phyloP scores from a whole-genome alignment of 1,140 invertebrate species.

The Paracyclopina nana region DNA sequence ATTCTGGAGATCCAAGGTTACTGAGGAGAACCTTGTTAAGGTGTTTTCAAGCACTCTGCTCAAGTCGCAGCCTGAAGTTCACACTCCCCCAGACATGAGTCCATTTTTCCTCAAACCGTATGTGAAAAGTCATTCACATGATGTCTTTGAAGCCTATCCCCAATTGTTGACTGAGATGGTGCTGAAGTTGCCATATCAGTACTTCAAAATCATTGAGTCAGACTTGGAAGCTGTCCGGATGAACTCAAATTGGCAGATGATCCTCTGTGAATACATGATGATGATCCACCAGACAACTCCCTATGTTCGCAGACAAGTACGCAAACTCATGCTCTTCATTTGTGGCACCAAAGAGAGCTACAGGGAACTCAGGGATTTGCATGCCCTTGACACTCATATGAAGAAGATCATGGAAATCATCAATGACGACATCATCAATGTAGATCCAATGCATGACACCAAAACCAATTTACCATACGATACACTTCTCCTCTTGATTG shows the following conservation, averaged over 20 bases:
- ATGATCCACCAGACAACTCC: slow-evolving; percentile 38
- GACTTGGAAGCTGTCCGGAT: neutral
- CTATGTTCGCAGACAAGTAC: slow-evolving; percentile 33
- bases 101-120: slow-evolving; percentile 86
- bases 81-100: slow-evolving; percentile 72
- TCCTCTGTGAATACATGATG: slow-evolving; percentile 93
- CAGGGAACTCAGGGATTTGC: slow-evolving; percentile 71
- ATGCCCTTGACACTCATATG: slow-evolving; percentile 47
- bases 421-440: neutral
- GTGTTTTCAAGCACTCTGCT: slow-evolving; percentile 39
- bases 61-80: slow-evolving; percentile 49
- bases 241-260: slow-evolving; percentile 42
- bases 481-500: slow-evolving; percentile 70
- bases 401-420: slow-evolving; percentile 3
- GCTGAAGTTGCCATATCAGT: slow-evolving; percentile 77
- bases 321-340: slow-evolving; percentile 73
- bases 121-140: slow-evolving; percentile 67
- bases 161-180: slow-evolving; percentile 86
- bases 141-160: slow-evolving; percentile 83
- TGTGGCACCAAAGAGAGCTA: slow-evolving; percentile 92
- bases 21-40: slow-evolving; percentile 32
- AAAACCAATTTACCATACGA: slow-evolving; percentile 50
- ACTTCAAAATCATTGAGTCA: slow-evolving; percentile 35
- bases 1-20: slow-evolving; percentile 49
- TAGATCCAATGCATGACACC: too few relatives aligned